These are phyloP conservation scores for Triplophysa bombifrons DNA, from an alignment of 2,797 vertebrate genomes.

Conservation along the genomic window DNA sequence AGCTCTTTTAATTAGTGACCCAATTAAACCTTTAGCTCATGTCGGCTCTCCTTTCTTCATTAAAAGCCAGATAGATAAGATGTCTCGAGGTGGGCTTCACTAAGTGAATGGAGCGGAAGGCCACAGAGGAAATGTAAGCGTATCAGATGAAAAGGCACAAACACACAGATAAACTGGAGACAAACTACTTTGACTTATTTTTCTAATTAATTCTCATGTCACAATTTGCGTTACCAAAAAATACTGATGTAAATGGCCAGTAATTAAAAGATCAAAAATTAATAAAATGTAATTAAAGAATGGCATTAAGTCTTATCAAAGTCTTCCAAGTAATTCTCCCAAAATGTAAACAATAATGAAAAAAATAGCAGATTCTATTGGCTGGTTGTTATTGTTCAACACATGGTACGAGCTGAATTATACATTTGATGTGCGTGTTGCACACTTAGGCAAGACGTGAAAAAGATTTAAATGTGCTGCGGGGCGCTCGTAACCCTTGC, in stretches of 20 bases:
- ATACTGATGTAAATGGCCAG: background rate
- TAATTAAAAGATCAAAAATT: background rate
- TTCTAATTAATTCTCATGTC: background rate
- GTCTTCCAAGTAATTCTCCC: too few relatives aligned
- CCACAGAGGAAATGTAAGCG: slow-evolving; percentile 28
- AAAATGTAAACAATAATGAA: background rate
- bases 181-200: background rate
- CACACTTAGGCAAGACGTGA: background rate
- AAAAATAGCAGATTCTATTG: background rate
- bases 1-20: slow-evolving; percentile 87
- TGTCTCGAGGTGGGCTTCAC: slow-evolving; percentile 30
- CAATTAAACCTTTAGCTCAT: slow-evolving; percentile 81
- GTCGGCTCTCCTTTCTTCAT: slow-evolving; percentile 58
- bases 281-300: background rate
- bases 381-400: background rate
- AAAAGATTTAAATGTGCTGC: background rate
- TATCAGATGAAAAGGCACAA: slow-evolving; percentile 8
- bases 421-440: background rate
- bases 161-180: background rate
- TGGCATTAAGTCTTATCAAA: background rate
- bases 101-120: slow-evolving; percentile 14
- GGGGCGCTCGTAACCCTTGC: slow-evolving; percentile 4
- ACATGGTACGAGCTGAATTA: background rate
- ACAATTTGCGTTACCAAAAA: background rate
- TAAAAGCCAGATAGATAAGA: slow-evolving; percentile 50